Evolutionary conservation across 2,797 vertebrate genomes (phyloP).

Genomic region (Pipistrellus pipistrellus): DNA sequence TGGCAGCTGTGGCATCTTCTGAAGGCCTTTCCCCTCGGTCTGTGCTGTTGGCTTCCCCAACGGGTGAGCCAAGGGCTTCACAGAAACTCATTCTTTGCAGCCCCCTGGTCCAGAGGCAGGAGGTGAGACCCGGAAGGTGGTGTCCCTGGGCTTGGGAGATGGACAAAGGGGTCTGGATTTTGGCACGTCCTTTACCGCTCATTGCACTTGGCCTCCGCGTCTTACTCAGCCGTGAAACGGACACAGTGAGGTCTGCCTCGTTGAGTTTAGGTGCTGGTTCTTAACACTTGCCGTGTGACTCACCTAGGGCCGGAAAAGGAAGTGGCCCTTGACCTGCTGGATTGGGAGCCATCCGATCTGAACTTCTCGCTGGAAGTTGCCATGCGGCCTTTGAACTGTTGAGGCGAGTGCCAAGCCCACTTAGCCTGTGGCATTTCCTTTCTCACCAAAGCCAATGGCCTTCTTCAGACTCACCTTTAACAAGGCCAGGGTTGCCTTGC

Average conservation of each 20-base stretch:
- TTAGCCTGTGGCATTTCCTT: neutral
- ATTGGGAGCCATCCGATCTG: neutral
- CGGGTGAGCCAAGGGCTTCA: neutral
- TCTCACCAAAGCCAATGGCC: neutral
- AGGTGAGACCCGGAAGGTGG: neutral
- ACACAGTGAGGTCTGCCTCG: neutral
- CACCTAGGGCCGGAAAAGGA: conserved; percentile 21
- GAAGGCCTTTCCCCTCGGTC: neutral
- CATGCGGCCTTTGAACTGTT: neutral
- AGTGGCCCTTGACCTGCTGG: conserved; percentile 12
- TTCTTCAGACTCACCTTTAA: neutral
- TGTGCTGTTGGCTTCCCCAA: neutral
- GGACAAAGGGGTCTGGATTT: neutral
- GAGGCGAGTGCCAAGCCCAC: neutral
- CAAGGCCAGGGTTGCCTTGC: neutral
- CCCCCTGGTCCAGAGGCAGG: neutral
- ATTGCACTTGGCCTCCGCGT: neutral
- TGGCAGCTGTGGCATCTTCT: conserved; percentile 22
- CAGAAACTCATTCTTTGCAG: neutral
- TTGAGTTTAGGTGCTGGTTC: neutral
- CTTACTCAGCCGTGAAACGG: neutral
- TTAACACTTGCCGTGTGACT: neutral
- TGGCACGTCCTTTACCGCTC: neutral
- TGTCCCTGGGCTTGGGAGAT: neutral
- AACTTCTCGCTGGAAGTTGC: neutral